Conservation (phyloP, 2,888 invertebrate genomes). For the Eilema depressum region DNA sequence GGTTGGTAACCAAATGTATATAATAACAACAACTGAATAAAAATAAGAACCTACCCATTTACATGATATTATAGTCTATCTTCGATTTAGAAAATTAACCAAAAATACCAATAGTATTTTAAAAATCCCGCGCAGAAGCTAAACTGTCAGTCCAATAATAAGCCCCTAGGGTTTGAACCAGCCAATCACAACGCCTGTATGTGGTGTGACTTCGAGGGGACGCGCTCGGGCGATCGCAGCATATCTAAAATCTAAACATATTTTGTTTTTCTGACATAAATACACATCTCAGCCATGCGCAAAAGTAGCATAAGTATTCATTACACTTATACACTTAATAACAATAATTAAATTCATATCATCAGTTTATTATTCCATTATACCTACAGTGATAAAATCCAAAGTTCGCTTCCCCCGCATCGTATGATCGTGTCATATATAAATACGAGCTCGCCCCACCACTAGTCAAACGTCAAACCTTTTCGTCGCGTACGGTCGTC, state of each 20-base stretch:
- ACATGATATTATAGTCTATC: background rate
- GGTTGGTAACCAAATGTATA: conserved; percentile 34
- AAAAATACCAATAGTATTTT: conserved; percentile 38
- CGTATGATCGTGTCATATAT: conserved; percentile 84
- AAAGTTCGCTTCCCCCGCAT: conserved; percentile 79
- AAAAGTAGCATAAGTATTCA: conserved; percentile 40
- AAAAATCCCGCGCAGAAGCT: conserved; percentile 63
- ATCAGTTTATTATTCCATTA: conserved; percentile 55
- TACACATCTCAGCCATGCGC: conserved; percentile 41
- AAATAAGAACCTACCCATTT: background rate
- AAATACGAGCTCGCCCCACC: conserved; percentile 80
- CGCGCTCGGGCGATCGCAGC: conserved; percentile 63
- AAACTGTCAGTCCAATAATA: conserved; percentile 66
- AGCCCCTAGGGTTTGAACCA: conserved; percentile 41
- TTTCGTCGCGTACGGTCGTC: conserved; percentile 70
- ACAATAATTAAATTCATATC: conserved; percentile 55
- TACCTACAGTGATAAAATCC: conserved; percentile 68
- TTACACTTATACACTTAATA: conserved; percentile 46
- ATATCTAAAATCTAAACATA: conserved; percentile 44
- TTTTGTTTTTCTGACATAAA: conserved; percentile 63
- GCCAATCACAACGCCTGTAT: conserved; percentile 75
- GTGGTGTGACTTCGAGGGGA: conserved; percentile 84
- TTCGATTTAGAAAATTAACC: background rate
- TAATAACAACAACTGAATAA: background rate
- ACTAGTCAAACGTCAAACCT: conserved; percentile 79